phyloP scores from a whole-genome alignment of 2,113 vertebrate species.

The Macroglossus sobrinus region DNA sequence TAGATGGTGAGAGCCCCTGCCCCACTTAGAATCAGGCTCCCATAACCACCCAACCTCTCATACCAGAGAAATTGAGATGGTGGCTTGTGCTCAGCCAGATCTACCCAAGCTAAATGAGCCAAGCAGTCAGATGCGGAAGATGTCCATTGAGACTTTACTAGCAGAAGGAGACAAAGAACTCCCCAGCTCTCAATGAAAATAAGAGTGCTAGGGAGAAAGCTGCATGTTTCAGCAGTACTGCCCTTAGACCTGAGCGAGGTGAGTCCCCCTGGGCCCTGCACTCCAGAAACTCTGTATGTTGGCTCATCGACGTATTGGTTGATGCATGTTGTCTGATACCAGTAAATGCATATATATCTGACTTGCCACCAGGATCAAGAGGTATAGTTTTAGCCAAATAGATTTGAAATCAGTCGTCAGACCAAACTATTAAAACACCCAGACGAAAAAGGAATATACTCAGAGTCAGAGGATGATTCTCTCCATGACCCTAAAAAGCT shows the following conservation, averaged over 20 bases:
- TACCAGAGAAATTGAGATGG: background rate
- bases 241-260: background rate
- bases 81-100: background rate
- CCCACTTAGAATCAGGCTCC: background rate
- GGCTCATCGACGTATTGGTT: background rate
- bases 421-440: background rate
- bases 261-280: background rate
- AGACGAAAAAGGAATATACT: background rate
- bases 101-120: background rate
- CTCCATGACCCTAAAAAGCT: background rate
- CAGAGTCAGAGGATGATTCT: background rate
- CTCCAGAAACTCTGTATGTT: background rate
- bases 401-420: background rate
- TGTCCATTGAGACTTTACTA: background rate
- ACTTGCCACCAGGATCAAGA: background rate
- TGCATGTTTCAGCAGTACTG: background rate
- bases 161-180: background rate
- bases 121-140: too few relatives aligned
- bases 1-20: background rate
- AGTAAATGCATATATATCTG: background rate
- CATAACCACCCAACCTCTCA: background rate
- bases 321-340: background rate
- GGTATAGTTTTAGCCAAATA: background rate
- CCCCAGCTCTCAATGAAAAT: background rate
- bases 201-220: background rate